Evolutionary conservation across 2,888 invertebrate species (phyloP).

Genomic region (Amblyteles armatorius): DNA sequence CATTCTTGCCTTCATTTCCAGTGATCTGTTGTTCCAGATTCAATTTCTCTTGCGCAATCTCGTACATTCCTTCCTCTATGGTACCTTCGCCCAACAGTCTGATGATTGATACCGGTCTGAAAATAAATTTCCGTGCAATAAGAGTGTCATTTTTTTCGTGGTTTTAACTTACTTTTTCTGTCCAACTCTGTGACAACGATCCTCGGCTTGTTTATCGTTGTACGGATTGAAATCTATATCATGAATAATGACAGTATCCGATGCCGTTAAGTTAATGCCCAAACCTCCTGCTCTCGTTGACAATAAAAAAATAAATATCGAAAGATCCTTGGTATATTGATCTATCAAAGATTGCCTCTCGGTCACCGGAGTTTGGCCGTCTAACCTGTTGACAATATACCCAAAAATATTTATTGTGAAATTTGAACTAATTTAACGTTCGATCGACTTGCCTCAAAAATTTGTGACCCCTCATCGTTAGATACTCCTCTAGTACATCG

Average conservation of each 20-base stretch:
- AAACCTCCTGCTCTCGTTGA: constrained; percentile 98
- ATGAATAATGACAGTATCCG: constrained; percentile 98
- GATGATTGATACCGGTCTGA: constrained; percentile 94
- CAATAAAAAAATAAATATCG: constrained; percentile 95
- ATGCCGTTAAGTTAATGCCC: constrained; percentile 97
- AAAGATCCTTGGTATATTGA: constrained; percentile 91
- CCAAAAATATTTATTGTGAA: too few species aligned
- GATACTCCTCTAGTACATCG: constrained; percentile 95
- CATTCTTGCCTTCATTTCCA: constrained; percentile 86
- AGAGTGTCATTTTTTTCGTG: not conserved
- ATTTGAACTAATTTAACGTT: not conserved
- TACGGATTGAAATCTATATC: constrained; percentile 99
- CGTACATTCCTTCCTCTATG: constrained; percentile 96
- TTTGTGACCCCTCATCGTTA: constrained; percentile 89
- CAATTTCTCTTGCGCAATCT: constrained; percentile 96
- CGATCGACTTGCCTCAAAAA: constrained; percentile 86
- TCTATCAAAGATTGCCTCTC: constrained; percentile 96
- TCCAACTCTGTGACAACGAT: constrained; percentile 90
- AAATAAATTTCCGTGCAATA: constrained; percentile 1
- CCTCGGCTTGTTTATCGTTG: constrained; percentile 99
- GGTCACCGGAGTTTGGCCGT: constrained; percentile 95
- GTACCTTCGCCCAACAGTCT: constrained; percentile 94
- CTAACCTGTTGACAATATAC: constrained; percentile 87
- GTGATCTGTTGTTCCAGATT: constrained; percentile 95
- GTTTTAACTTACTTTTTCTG: constrained; percentile 85